Evolutionary conservation across 2,113 vertebrate species (phyloP).

Genomic region (Conger conger): DNA sequence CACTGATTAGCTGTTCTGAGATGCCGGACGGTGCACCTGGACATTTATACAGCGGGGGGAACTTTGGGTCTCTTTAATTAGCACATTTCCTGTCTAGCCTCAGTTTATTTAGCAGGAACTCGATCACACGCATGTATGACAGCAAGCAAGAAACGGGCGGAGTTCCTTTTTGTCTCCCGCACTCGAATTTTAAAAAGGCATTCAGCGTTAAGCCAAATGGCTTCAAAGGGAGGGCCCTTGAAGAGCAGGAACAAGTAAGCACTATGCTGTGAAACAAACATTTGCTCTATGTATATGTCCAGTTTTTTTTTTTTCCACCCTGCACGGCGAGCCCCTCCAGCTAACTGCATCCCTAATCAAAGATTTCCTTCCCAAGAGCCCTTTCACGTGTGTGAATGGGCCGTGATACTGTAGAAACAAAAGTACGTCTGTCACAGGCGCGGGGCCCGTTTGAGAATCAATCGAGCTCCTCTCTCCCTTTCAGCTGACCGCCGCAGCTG

Average conservation of each 20-base stretch:
- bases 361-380: conserved; percentile 48
- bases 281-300: conserved; percentile 41
- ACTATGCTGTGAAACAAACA: conserved; percentile 43
- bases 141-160: conserved; percentile 11
- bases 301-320: conserved; percentile 26
- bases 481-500: conserved; percentile 53
- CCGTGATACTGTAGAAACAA: conserved; percentile 46
- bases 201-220: conserved; percentile 2
- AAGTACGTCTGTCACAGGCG: conserved; percentile 60
- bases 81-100: conserved; percentile 21
- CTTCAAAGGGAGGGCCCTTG: conserved; percentile 20
- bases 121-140: background rate
- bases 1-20: conserved; percentile 2
- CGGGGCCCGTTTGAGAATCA: conserved; percentile 44
- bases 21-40: conserved; percentile 22
- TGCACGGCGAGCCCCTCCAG: conserved; percentile 20
- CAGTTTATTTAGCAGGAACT: background rate
- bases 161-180: conserved; percentile 21
- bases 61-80: conserved; percentile 14
- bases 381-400: conserved; percentile 35
- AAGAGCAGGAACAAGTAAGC: conserved; percentile 36
- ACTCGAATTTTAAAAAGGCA: conserved; percentile 22
- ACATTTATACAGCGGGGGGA: conserved; percentile 1
- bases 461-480: conserved; percentile 40
- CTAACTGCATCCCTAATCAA: conserved; percentile 54